Evolutionary conservation across 92 coral and sea anemone species (phyloP), one percentile per base, ranked within the genome.

Genomic region (Porites rus): DNA sequence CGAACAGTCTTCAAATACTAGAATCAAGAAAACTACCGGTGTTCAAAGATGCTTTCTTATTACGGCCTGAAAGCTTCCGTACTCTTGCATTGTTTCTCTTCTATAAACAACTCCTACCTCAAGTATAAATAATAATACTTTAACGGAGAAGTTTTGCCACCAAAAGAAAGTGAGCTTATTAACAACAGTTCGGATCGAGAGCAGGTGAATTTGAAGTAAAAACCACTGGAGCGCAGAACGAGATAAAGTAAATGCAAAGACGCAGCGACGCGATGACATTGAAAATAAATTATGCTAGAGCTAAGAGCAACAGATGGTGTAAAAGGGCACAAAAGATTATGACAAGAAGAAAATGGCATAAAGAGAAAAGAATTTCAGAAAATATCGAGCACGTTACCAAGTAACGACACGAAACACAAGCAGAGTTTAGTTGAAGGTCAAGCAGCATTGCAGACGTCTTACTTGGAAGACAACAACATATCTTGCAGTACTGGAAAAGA

Each of bases 281-380:
- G 43, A 19, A 11, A 51, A 51, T 74, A 13, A 65, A 58, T 63
- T 4, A 73, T 51, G 51, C 59, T 22, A 60, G 28, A 31, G 54
- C 87, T 52, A 83, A 25, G 87, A 83, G 79, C 78, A 83, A 75
- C 87, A 83, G 87, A 83, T 83, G 87, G 80, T 43, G 51, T 20
- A 63, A 6, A 60, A 72, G 17, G n/a, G 63, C 25, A 83, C 79
- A 83, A 61, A 69, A 74, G 80, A 74, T 61, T 10, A 71, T 7
- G 59, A 71, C 31, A 16, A 63, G 16, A 24, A 64, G 63, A 50
- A 51, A 72, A 83, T 72, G 56, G 62, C 61, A 72, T 58, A 31
- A 53, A 72, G 56, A 61, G 25, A 38, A 71, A 82, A n/a, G 59
- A 56, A 81, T 81, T 81, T 24, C 86, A 46, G 52, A 72, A 83